Conservation (phyloP, 2,888 invertebrate species). For the Onchidella celtica region DNA sequence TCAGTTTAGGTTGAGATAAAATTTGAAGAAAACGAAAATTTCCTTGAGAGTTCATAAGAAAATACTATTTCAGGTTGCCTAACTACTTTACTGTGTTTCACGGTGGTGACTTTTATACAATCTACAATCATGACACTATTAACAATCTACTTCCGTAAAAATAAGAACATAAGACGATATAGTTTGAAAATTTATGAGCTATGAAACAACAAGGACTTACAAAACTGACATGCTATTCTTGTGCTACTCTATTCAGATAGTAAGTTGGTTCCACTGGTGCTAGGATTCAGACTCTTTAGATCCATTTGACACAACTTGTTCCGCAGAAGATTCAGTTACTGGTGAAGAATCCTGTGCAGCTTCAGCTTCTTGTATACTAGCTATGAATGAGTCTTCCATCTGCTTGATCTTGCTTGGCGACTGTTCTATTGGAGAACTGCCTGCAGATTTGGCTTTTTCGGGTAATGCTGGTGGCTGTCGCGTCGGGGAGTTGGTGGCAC, state of each 20-base stretch:
- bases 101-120: too few species aligned
- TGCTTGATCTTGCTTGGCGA: not conserved
- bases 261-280: not conserved
- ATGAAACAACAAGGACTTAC: too few species aligned
- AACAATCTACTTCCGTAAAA: too few species aligned
- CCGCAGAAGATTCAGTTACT: not conserved
- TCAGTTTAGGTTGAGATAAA: too few species aligned
- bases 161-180: too few species aligned
- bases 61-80: too few species aligned
- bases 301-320: not conserved
- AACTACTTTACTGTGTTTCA: too few species aligned
- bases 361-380: not conserved
- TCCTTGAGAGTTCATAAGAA: too few species aligned
- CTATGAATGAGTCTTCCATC: not conserved
- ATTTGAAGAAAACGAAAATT: too few species aligned
- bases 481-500: constrained; percentile 31
- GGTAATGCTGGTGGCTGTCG: constrained; percentile 4
- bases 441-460: constrained; percentile 33
- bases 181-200: too few species aligned
- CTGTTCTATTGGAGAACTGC: constrained; percentile 32
- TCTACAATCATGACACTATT: too few species aligned
- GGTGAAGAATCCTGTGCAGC: not conserved
- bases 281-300: constrained; percentile 3
- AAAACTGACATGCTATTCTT: too few species aligned
- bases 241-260: not conserved